phyloP scores from a whole-genome alignment of 37 sponge, comb jelly and placozoan genomes.

The Hexactinellida sp. region DNA sequence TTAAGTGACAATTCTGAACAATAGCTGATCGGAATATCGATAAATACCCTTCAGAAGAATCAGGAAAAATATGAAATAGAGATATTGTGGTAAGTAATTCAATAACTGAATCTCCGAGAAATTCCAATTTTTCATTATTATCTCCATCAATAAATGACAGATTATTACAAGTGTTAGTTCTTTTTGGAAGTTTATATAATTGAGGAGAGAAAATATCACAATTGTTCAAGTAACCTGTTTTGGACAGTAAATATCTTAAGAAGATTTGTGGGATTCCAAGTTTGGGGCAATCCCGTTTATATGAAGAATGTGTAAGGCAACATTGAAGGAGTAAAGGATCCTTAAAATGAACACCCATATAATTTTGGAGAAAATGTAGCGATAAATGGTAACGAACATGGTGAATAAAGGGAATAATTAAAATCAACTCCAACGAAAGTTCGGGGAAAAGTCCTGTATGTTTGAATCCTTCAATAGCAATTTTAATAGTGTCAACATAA shows the following conservation, averaged over 20 bases:
- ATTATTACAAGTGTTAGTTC: background rate
- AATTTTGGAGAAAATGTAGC: background rate
- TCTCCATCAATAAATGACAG: background rate
- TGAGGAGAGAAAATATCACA: background rate
- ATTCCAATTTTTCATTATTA: background rate
- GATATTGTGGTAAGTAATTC: background rate
- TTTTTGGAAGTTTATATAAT: background rate
- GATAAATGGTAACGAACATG: background rate
- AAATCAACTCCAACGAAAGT: background rate
- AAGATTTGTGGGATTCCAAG: background rate
- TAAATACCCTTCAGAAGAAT: background rate
- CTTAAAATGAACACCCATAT: background rate
- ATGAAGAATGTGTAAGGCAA: background rate
- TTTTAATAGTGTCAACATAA: background rate
- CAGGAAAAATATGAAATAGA: background rate
- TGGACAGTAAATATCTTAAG: background rate
- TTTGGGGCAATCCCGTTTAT: background rate
- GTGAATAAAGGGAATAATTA: background rate
- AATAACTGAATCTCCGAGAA: background rate
- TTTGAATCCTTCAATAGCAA: background rate
- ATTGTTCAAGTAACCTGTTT: background rate
- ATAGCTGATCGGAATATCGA: background rate
- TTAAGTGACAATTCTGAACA: background rate
- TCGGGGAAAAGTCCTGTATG: background rate
- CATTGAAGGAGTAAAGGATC: background rate